Conservation (phyloP, 2,113 vertebrate genomes). For the Procavia capensis region DNA sequence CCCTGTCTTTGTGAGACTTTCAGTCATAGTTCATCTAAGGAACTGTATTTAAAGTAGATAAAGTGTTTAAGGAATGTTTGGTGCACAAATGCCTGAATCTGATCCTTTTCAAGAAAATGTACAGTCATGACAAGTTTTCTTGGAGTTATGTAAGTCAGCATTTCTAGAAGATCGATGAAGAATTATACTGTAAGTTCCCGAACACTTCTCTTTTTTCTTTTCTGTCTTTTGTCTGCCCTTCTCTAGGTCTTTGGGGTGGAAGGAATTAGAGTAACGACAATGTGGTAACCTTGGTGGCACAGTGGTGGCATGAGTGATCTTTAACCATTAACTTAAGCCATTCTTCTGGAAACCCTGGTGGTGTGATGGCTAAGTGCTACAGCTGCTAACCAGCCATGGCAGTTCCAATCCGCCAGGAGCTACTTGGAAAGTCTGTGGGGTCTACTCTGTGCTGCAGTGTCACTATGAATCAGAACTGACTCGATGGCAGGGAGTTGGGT, state of each 20-base stretch:
- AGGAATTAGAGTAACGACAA: background rate
- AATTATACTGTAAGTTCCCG: background rate
- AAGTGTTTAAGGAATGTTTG: background rate
- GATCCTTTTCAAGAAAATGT: background rate
- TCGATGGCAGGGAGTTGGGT: too few relatives aligned
- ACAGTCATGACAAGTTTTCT: background rate
- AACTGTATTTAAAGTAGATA: background rate
- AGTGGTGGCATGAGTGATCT: background rate
- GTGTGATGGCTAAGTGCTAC: too few relatives aligned
- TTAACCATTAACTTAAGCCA: background rate
- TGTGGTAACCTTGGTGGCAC: too few relatives aligned
- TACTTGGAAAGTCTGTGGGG: too few relatives aligned
- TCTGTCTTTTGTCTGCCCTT: background rate
- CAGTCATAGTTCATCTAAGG: background rate
- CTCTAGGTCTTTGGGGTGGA: background rate
- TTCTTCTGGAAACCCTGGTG: too few relatives aligned
- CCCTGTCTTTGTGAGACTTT: background rate
- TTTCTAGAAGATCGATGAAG: background rate
- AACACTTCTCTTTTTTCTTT: background rate
- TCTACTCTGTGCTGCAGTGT: too few relatives aligned
- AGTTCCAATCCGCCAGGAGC: too few relatives aligned
- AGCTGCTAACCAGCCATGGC: too few relatives aligned
- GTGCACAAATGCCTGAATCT: background rate
- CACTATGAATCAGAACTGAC: too few relatives aligned
- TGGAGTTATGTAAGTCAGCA: background rate